Percentiles rank a stretch among this genome's conserved stretches.
Conservation (phyloP, 2,113 vertebrate genomes). For the Pluvianellus socialis region DNA sequence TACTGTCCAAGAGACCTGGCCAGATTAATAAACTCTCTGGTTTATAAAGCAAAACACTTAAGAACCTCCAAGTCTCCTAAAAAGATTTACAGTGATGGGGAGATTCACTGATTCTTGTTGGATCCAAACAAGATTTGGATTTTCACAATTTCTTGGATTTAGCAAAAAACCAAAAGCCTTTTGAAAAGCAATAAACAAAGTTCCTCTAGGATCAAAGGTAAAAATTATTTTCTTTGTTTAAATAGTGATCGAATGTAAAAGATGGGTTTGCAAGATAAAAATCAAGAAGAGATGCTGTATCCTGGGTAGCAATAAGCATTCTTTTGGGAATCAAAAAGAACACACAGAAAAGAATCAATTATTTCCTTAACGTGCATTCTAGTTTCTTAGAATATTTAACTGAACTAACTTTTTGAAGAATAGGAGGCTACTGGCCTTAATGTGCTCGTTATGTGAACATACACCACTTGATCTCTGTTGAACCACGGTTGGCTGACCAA, state of each 20-base stretch:
- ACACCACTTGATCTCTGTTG: not conserved
- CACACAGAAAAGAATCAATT: not conserved
- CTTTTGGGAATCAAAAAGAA: not conserved
- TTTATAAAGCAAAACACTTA: not conserved
- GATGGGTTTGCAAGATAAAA: not conserved
- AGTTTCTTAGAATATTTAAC: not conserved
- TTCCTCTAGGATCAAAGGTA: not conserved
- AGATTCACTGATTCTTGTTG: not conserved
- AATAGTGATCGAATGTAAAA: not conserved
- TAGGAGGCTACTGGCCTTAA: not conserved
- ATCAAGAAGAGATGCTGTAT: not conserved
- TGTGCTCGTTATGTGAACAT: not conserved
- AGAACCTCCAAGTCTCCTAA: not conserved
- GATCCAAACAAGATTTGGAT: no score
- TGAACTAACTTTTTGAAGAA: not conserved
- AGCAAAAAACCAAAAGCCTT: not conserved
- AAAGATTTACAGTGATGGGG: not conserved
- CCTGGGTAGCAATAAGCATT: not conserved
- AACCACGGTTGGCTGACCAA: not conserved
- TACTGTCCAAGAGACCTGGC: not conserved
- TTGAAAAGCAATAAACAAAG: not conserved
- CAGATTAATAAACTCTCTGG: not conserved
- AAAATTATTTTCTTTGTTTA: not conserved
- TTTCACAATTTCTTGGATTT: not conserved
- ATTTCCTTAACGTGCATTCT: not conserved